Percentiles rank a stretch among this genome's conserved stretches.
Evolutionary conservation across 2,888 invertebrate genomes (phyloP).

Genomic region (Xestia rhomboidea): DNA sequence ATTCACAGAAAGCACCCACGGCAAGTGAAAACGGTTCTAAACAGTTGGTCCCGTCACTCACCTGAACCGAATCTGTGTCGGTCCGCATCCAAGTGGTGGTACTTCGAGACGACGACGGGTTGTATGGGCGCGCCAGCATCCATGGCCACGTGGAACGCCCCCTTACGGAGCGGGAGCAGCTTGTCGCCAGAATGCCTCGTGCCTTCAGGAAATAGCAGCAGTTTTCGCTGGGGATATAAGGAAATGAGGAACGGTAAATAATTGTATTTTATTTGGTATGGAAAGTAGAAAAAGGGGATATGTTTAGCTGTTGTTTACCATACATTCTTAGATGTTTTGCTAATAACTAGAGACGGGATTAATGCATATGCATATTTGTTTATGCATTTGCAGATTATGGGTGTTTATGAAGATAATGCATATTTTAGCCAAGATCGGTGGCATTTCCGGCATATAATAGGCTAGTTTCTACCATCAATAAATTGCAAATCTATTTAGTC

Average conservation of each 20-base stretch:
- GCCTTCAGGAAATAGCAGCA: conserved; percentile 98
- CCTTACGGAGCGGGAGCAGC: conserved; percentile 98
- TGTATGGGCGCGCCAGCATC: conserved; percentile 96
- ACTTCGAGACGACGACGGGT: conserved; percentile 96
- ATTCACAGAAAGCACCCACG: conserved; percentile 2
- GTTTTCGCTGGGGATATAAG: conserved; percentile 91
- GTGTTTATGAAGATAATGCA: background rate
- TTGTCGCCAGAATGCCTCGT: conserved; percentile 95
- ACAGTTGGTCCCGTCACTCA: conserved; percentile 71
- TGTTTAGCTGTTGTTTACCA: background rate
- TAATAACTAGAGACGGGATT: background rate
- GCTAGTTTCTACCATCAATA: too few species aligned
- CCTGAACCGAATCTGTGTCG: conserved; percentile 92
- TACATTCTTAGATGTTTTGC: background rate
- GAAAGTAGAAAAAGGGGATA: background rate
- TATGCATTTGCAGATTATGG: background rate
- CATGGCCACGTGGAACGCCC: conserved; percentile 98
- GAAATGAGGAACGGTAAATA: conserved; percentile 1
- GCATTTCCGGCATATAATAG: too few species aligned
- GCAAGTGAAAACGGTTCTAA: conserved; percentile 30
- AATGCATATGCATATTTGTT: background rate
- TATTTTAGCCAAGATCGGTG: background rate
- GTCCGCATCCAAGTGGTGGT: conserved; percentile 93
- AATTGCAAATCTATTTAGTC: too few species aligned
- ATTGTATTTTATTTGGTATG: background rate